Base-by-base conservation (phyloP, 2,888 invertebrate species). In the Lochmaea crataegi region DNA sequence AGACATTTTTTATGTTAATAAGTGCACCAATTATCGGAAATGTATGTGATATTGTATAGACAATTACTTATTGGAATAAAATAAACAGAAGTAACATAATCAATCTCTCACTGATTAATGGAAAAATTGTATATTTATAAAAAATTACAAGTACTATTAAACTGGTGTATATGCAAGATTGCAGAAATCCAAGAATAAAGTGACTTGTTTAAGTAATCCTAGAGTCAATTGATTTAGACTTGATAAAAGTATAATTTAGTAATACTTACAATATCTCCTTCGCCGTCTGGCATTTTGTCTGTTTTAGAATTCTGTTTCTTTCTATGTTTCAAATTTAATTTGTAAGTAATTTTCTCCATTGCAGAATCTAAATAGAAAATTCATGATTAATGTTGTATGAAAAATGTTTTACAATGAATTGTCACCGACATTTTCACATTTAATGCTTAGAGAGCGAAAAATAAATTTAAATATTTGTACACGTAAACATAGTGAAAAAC, bases 211-310 rank as follows among this genome's bases (percentile, higher is more conserved):
- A 7, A 6, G 0, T 38, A 38, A 38, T 38, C 32, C 32, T 38
- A 38, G 32, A 38, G 32, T 38, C 32, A 38, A 38, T 38, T 38
- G 9, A 38, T 38, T 38, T 38, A 38, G 32, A 38, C 7, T 38
- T 38, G 32, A 9, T 38, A 38, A 38, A 38, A 38, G 32, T 38
- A 38, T 38, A 51, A 16, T 16, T 22, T 57, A 65, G 45, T 73
- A 61, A 10, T 60, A 73, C 76, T 78, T 75, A 79, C 78, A 58
- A 77, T 65, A 61, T 78, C 76, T 56, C 75, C 76, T 53, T 75
- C 79, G 48, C 76, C 74, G 26, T 75, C 80, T 60, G 74, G 72
- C 79, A 78, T 80, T 45, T 64, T 80, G 60, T 61, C 57, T 22
- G 67, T 48, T 48, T 74, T 74, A 45, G 63, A 58, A 64, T 56